phyloP scores from a whole-genome alignment of 2,888 invertebrate genomes.

The Flexamia atlantica region DNA sequence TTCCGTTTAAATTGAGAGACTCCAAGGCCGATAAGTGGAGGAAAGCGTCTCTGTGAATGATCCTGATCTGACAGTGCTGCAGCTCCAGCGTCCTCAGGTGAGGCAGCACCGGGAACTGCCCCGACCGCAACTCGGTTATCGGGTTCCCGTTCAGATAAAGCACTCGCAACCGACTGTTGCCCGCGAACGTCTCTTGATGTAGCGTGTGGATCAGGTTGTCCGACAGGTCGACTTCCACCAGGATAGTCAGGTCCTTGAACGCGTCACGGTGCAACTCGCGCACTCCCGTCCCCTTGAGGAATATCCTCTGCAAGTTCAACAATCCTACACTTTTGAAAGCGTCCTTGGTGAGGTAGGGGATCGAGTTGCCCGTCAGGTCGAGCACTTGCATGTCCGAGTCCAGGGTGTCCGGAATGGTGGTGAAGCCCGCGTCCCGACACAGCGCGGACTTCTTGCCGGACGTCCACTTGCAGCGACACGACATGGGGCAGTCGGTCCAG shows the following conservation, averaged over 20 bases:
- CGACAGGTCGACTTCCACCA: slow-evolving; percentile 92
- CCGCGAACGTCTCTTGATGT: slow-evolving; percentile 89
- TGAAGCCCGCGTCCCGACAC: slow-evolving; percentile 89
- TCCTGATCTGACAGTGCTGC: slow-evolving; percentile 86
- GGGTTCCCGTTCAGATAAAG: slow-evolving; percentile 91
- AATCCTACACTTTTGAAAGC: slow-evolving; percentile 88
- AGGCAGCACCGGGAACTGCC: slow-evolving; percentile 90
- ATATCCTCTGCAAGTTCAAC: slow-evolving; percentile 90
- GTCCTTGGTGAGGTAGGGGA: slow-evolving; percentile 85
- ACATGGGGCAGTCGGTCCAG: slow-evolving; percentile 93
- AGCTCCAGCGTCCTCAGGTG: slow-evolving; percentile 89
- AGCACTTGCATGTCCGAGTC: slow-evolving; percentile 90
- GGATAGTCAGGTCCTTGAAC: slow-evolving; percentile 90
- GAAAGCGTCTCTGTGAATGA: slow-evolving; percentile 88
- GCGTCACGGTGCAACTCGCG: slow-evolving; percentile 88
- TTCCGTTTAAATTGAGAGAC: slow-evolving; percentile 89
- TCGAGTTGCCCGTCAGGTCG: slow-evolving; percentile 89
- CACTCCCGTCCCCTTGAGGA: slow-evolving; percentile 86
- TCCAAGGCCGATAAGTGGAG: slow-evolving; percentile 85
- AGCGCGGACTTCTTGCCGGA: slow-evolving; percentile 94
- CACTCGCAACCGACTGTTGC: slow-evolving; percentile 89
- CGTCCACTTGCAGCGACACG: slow-evolving; percentile 95
- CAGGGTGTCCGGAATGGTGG: slow-evolving; percentile 84
- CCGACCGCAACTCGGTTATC: slow-evolving; percentile 82
- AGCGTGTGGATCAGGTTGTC: slow-evolving; percentile 87